Base-by-base conservation (phyloP, 2,888 invertebrate genomes). In the Germaria angustata region DNA sequence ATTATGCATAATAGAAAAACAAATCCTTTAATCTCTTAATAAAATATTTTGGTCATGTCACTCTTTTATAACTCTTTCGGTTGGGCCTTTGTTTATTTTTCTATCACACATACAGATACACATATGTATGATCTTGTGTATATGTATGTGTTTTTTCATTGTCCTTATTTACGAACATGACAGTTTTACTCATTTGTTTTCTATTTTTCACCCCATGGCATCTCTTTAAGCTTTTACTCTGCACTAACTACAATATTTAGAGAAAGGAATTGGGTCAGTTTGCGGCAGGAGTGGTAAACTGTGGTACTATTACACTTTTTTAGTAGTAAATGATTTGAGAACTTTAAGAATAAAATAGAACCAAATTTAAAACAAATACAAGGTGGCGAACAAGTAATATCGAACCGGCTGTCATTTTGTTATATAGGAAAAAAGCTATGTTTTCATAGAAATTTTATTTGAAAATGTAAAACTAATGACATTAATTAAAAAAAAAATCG, bases 221-320 rank as follows among this genome's bases (percentile, higher is more conserved):
- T 39, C 34, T 59, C 44, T 24, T 20, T 24, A 44, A 46, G 34
- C 46, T 59, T 39, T 71, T 51, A 51, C 71, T 71, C 46, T 46
- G n/a, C 24, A 28, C 4, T 32, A 24, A 22, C 49, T 76, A 44
- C 24, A 34, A 34, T 32, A 51, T 49, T 76, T 57, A 65, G 55
- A 57, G 41, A 44, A 65, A 8, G 13, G 57, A 79, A 72, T 72
- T 79, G 32, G 78, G 78, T 72, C 71, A 79, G 32, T 49, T 13
- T 17, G 34, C 2, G 2, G 20, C 36, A 59, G 71, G 4, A 41
- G 49, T 49, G 65, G 22, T 1, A 8, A 51, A n/a, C n/a, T 24
- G n/a, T 6, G 2, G 17, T 44, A 20, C 17, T n/a, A 15, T 1
- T 13, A 0, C 15, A 3, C 9, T 15, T 8, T 53, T 15, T 28